These are phyloP conservation scores for Cichlasoma orientale DNA, from an alignment of 2,797 vertebrate species.

Conservation along the genomic window DNA sequence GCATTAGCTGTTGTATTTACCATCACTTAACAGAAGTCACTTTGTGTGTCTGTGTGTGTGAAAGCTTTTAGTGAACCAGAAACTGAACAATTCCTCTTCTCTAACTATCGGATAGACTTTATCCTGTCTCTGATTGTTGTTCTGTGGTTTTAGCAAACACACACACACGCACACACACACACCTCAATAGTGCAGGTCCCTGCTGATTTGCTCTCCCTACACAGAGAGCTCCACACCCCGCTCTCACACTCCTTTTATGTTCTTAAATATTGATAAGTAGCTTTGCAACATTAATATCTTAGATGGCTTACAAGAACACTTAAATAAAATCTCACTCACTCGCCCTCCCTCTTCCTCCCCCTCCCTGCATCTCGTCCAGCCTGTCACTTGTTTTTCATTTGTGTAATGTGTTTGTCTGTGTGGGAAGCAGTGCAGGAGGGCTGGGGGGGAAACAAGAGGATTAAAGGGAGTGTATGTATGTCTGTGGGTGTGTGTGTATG, in stretches of 20 bases:
- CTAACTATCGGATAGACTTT: slow-evolving; percentile 73
- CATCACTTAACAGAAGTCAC: slow-evolving; percentile 68
- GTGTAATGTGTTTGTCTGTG: slow-evolving; percentile 92
- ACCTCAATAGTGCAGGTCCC: slow-evolving; percentile 56
- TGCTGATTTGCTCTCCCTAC: slow-evolving; percentile 54
- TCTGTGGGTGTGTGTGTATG: not conserved
- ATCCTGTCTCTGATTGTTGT: slow-evolving; percentile 55
- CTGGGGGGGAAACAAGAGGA: slow-evolving; percentile 36
- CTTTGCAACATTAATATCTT: slow-evolving; percentile 99
- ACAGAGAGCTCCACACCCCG: slow-evolving; percentile 47
- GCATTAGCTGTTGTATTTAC: slow-evolving; percentile 76
- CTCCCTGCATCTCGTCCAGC: slow-evolving; percentile 29
- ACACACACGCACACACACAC: slow-evolving; percentile 1
- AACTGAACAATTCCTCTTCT: slow-evolving; percentile 61
- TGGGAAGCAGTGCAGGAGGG: slow-evolving; percentile 70
- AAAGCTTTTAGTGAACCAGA: slow-evolving; percentile 72
- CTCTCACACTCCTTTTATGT: slow-evolving; percentile 88
- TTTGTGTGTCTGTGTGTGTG: slow-evolving; percentile 22
- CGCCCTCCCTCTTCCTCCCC: slow-evolving; percentile 5
- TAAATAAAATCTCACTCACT: slow-evolving; percentile 89
- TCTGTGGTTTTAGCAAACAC: slow-evolving; percentile 30
- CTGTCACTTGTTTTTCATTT: slow-evolving; percentile 88
- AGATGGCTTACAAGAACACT: slow-evolving; percentile 99
- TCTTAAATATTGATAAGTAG: slow-evolving; percentile 99
- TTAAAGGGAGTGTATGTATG: slow-evolving; percentile 48